Conservation (phyloP, 2,797 vertebrate species). For the Tympanoctomys barrerae region DNA sequence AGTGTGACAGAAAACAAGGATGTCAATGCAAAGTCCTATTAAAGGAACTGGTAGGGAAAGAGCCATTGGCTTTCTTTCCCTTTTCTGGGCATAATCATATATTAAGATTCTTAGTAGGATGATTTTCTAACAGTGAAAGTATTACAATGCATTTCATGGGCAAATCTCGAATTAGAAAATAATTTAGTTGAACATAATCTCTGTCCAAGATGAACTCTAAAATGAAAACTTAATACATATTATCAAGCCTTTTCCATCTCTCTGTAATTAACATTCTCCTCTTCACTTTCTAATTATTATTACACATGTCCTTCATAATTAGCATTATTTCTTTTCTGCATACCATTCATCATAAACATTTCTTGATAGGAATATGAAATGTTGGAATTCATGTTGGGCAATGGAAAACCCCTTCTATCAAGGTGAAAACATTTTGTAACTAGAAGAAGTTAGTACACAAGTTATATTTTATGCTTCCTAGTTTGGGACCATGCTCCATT, state of each 20-base stretch:
- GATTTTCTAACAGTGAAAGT: background rate
- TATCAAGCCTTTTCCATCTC: background rate
- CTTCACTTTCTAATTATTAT: background rate
- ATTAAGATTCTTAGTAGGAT: background rate
- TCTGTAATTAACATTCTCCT: background rate
- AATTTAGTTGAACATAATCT: background rate
- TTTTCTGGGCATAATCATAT: background rate
- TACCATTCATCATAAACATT: background rate
- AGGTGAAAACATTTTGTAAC: slow-evolving; percentile 7
- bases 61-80: background rate
- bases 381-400: background rate
- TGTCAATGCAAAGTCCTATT: background rate
- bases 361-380: background rate
- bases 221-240: background rate
- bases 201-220: background rate
- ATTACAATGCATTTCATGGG: background rate
- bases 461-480: background rate
- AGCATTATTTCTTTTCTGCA: background rate
- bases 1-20: background rate
- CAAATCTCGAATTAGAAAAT: background rate
- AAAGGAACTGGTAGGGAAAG: background rate
- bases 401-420: background rate
- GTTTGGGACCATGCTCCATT: background rate
- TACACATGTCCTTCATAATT: background rate
- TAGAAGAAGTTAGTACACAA: background rate